Conservation (phyloP, 1,140 invertebrate species). For the Colletes latitarsis region DNA sequence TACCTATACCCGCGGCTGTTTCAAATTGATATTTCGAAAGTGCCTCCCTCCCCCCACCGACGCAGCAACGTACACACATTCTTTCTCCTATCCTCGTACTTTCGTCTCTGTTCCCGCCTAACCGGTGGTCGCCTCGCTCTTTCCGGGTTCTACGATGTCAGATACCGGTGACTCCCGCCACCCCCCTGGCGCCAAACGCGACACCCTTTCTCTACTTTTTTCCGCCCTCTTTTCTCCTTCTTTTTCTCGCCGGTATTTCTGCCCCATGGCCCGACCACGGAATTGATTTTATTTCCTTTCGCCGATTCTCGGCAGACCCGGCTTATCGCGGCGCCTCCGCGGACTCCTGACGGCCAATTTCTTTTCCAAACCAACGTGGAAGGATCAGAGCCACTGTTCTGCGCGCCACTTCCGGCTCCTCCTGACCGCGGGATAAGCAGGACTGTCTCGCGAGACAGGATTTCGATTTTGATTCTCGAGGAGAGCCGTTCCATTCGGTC, state of each 20-base stretch:
- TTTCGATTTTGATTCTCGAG: neutral
- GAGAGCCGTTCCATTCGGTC: neutral
- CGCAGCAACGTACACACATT: conserved; percentile 27
- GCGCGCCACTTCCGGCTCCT: neutral
- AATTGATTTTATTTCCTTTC: conserved; percentile 64
- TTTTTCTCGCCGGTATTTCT: conserved; percentile 3
- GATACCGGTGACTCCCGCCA: neutral
- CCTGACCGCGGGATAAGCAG: conserved; percentile 4
- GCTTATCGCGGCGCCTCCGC: conserved; percentile 53
- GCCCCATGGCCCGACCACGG: neutral
- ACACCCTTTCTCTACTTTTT: neutral
- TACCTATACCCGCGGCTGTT: conserved; percentile 70
- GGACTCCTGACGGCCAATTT: conserved; percentile 44
- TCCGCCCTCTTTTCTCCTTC: neutral
- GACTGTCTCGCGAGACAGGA: neutral
- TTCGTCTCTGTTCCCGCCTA: too few relatives aligned
- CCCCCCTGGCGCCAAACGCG: neutral
- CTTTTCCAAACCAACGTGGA: conserved; percentile 11
- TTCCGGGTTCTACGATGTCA: conserved; percentile 25
- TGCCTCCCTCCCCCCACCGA: conserved; percentile 2
- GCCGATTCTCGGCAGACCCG: conserved; percentile 32
- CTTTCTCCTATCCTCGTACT: conserved; percentile 31
- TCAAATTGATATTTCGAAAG: conserved; percentile 77
- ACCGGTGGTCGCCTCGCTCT: neutral
- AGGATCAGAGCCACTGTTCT: conserved; percentile 55